A percentile compares a stretch with the other conserved stretches of the same genome.
Evolutionary conservation across 2,797 vertebrate species (phyloP).

Genomic region (Brotogeris chrysoptera): DNA sequence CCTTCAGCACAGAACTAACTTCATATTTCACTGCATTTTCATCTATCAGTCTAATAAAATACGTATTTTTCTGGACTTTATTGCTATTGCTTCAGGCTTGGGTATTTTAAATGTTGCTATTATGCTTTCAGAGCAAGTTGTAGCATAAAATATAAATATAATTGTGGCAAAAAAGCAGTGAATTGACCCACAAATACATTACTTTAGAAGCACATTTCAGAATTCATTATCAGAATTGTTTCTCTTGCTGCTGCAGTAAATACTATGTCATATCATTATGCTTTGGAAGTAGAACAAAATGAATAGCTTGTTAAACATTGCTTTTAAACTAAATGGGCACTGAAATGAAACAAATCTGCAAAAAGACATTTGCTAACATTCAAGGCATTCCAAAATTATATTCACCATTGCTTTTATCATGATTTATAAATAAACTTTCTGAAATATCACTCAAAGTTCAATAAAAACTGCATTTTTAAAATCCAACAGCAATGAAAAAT

Average conservation of each 20-base stretch:
- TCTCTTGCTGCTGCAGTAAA: conserved; percentile 22
- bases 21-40: conserved; percentile 58
- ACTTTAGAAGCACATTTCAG: conserved; percentile 41
- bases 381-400: neutral
- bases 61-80: conserved; percentile 50
- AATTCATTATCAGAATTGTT: conserved; percentile 44
- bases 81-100: conserved; percentile 43
- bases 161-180: neutral
- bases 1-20: conserved; percentile 39
- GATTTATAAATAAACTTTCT: neutral
- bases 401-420: neutral
- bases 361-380: neutral
- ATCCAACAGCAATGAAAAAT: neutral
- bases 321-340: neutral
- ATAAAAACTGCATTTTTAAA: conserved; percentile 1
- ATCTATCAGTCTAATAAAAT: conserved; percentile 55
- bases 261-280: neutral
- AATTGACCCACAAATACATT: conserved; percentile 36
- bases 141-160: conserved; percentile 45
- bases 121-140: conserved; percentile 37
- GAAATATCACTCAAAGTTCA: conserved; percentile 7
- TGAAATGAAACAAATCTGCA: conserved; percentile 7
- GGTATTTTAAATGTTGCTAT: conserved; percentile 24
- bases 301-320: conserved; percentile 38
- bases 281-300: conserved; percentile 19